Percentiles rank a stretch among this genome's conserved stretches.
phyloP scores from a whole-genome alignment of 1,140 invertebrate species.

The Mercenaria mercenaria region DNA sequence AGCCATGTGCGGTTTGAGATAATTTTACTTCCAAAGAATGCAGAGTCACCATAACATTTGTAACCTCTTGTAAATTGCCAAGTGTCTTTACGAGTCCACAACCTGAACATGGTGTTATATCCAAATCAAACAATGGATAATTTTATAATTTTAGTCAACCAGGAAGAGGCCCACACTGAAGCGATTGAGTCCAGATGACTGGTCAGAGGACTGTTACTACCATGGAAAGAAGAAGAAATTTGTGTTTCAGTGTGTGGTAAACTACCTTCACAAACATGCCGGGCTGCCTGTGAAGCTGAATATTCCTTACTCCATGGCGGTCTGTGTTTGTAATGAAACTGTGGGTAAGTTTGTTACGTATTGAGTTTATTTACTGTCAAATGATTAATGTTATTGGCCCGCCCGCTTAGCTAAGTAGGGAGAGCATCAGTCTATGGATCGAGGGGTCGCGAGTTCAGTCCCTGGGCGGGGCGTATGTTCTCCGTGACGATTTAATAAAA shows the following conservation, averaged over 20 bases:
- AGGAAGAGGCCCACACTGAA: neutral
- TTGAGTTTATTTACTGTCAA: neutral
- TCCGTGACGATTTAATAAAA: too few relatives aligned
- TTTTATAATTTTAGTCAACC: neutral
- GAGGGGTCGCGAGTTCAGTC: too few relatives aligned
- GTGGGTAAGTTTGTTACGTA: conserved; percentile 18
- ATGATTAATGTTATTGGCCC: neutral
- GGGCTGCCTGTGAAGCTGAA: conserved; percentile 21
- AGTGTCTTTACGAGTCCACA: too few relatives aligned
- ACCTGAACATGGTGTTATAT: too few relatives aligned
- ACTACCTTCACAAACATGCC: conserved; percentile 19
- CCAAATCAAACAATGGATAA: too few relatives aligned
- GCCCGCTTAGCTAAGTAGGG: too few relatives aligned
- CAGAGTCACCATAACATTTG: too few relatives aligned
- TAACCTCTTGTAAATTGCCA: too few relatives aligned
- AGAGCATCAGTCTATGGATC: neutral
- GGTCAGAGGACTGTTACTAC: conserved; percentile 44
- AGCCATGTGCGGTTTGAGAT: too few relatives aligned
- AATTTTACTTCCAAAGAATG: too few relatives aligned
- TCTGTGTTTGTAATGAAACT: conserved; percentile 40
- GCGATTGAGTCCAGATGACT: conserved; percentile 14
- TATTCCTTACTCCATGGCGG: conserved; percentile 22
- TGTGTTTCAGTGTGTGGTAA: conserved; percentile 41
- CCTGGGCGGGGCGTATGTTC: too few relatives aligned
- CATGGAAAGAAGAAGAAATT: conserved; percentile 44